Evolutionary conservation across 2,113 vertebrate species (phyloP), one percentile per base, ranked within the genome.

Genomic region (Varanus komodoensis): DNA sequence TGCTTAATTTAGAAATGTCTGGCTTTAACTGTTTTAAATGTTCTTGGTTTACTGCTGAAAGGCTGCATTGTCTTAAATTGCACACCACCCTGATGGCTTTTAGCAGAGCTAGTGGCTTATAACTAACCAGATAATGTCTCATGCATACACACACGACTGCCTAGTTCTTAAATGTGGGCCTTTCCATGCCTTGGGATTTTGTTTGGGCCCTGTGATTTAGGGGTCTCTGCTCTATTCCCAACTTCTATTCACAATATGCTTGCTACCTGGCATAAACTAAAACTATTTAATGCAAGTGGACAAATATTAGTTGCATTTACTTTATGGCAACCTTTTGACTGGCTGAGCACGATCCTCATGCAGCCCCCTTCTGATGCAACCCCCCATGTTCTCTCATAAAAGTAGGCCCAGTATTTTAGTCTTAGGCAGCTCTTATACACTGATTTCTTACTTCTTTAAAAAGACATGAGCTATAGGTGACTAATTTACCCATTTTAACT

Each of bases 381-480:
- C 57, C 57, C 15, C 57, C 57, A 61, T 61, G 3, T 19, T 19
- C 27, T 32, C 25, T 29, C 27, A 32, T 48, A 21, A 27, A 80
- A 80, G 27, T 32, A 14, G 15, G 14, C 50, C 15, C 17, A 80
- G 78, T 27, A 44, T 27, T 68, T 21, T 8, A 64, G 50, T 3
- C n/a, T 23, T 27, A 44, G 74, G 27, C 12, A 9, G 8, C 8
- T 32, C 23, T 50, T 81, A 85, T 61, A 57, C 1, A 1, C 67
- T 91, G 52, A 87, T 93, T 92, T 92, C 38, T 89, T 75, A n/a
- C 21, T 50, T 44, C 21, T 90, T 34, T 34, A 61, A 61, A 57
- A 61, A 64, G 57, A 82, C 86, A 86, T 38, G 57, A 89, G 85
- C 64, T 7, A 88, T 57, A 90, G 68, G 52, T 6, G 48, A 52